phyloP scores from a whole-genome alignment of 2,888 invertebrate genomes.

The Diaprepes abbreviatus region DNA sequence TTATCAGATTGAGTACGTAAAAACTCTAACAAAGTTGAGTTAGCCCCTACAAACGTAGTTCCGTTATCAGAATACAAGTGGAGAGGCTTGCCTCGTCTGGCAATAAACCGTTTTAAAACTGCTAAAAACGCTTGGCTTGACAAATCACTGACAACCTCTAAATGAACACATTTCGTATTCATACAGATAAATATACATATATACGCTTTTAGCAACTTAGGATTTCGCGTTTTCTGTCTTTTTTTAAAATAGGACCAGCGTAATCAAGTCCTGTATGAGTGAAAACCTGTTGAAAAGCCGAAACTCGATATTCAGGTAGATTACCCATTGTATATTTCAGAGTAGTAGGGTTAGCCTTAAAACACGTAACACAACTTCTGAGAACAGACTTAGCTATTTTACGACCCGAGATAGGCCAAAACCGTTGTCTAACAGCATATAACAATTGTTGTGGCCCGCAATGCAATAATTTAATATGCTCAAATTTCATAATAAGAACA shows the following conservation, averaged over 20 bases:
- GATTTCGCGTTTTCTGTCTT: constrained; percentile 52
- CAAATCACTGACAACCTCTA: constrained; percentile 31
- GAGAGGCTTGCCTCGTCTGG: background rate
- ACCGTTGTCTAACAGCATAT: constrained; percentile 38
- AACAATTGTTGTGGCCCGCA: constrained; percentile 31
- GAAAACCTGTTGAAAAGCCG: constrained; percentile 39
- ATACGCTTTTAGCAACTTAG: too few species aligned
- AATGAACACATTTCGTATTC: too few species aligned
- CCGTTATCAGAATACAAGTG: constrained; percentile 11
- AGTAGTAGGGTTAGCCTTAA: constrained; percentile 5
- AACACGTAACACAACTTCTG: constrained; percentile 23
- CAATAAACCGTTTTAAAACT: constrained; percentile 1
- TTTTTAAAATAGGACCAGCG: constrained; percentile 54
- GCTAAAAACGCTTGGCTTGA: too few species aligned
- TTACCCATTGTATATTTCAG: too few species aligned
- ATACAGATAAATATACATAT: too few species aligned
- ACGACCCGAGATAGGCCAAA: constrained; percentile 28
- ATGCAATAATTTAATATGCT: constrained; percentile 18
- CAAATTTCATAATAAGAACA: constrained; percentile 5
- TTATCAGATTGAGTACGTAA: background rate
- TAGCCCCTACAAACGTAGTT: background rate
- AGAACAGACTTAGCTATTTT: constrained; percentile 11
- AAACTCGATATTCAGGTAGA: too few species aligned
- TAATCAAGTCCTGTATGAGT: constrained; percentile 54
- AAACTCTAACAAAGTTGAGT: background rate